Evolutionary conservation across 2,113 vertebrate species (phyloP), one percentile per base, ranked within the genome.

Genomic region (Uria lomvia): DNA sequence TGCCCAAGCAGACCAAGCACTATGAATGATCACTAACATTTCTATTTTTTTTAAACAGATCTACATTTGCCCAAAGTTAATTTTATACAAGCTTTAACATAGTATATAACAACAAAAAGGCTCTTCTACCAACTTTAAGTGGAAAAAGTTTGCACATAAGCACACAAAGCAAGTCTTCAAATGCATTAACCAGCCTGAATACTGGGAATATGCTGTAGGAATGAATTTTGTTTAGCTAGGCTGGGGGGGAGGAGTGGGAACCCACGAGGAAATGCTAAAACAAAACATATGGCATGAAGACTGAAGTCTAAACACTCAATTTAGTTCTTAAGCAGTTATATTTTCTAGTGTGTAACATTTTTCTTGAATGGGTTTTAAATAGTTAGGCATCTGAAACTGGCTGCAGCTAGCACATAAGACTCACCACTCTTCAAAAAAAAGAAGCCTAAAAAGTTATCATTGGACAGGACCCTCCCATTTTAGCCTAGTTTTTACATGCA

Each of bases 361-460:
- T 95, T 90, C 84, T 78, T 94, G 77, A 95, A 95, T 79, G 92
- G 32, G 20, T 83, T 88, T 95, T 91, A 92, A 95, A 75, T n/a
- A 92, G 67, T 29, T 42, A 38, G 24, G 68, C 9, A 0, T 38
- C 56, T 11, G 60, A 88, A 96, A 62, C 30, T 2, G 83, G 56
- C 29, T 81, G 36, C 77, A 91, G 19, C 62, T 34, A 75, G 56
- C 36, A 75, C 22, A 7, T 3, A 38, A 50, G 60, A 18, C 43
- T 38, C 60, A 4, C 34, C 38, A 23, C 0, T 0, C 15, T 55
- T 40, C 4, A 65, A 45, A 84, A 77, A 12, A 63, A 40, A 80
- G 27, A 45, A 34, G 45, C 2, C 19, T 26, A 34, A 30, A 3
- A 77, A 66, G 32, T 50, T 45, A n/a, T 8, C 34, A 6, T 0